Evolutionary conservation across 2,888 invertebrate species (phyloP), one percentile per base, ranked within the genome.

Genomic region (Cactoblastis cactorum): DNA sequence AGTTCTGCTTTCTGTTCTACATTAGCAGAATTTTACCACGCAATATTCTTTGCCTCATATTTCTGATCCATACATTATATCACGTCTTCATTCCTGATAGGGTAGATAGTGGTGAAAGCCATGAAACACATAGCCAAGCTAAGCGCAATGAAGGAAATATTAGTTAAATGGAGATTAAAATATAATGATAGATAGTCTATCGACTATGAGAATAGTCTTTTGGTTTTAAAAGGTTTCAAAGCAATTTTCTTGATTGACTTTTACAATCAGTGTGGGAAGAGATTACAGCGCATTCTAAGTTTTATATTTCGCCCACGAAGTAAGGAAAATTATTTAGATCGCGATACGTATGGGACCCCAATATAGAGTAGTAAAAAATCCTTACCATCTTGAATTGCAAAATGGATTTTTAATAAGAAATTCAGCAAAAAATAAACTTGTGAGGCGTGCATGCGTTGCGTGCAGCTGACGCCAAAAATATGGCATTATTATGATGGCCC

Each of bases 391-490:
- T 47, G 49, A 53, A 48, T 56, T 60, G 56, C 56, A 63, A 63
- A 66, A 59, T 61, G 52, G 52, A 71, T 62, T 68, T 49, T 71
- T 73, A 69, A 70, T 71, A 75, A 71, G 72, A 66, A 71, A 62
- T 69, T 62, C 63, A 61, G 66, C 66, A 69, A 73, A 68, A 74
- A 72, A 73, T 65, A 69, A 65, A 65, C 58, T 56, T 54, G 61
- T 65, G 63, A 72, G 66, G 68, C 71, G 62, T 74, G 80, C 76
- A 78, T 70, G 76, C 72, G 73, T 77, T 76, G 80, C 71, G 77
- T 86, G 87, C 88, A 89, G 88, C 88, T 89, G 88, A 85, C 88
- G 82, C 78, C 78, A 70, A 77, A 83, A 85, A 82, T 83, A 83
- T 83, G 81, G 79, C 68, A 71, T 83, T 82, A 85, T 83, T 84